Evolutionary conservation across 2,797 vertebrate species (phyloP).

Genomic region (Calcarius lapponicus): DNA sequence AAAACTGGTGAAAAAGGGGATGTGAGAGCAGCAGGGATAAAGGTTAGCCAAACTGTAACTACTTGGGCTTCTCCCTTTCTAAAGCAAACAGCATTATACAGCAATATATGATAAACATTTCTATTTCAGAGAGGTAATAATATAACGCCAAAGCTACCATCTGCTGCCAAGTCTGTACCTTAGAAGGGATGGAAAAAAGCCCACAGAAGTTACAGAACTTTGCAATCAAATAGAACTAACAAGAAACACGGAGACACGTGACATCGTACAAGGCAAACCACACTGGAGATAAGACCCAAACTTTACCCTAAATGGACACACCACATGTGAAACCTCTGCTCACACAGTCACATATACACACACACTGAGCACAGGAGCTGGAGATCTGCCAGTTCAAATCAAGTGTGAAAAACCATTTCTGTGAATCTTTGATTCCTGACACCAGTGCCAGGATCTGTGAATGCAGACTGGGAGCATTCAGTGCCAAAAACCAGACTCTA

Average conservation of each 20-base stretch:
- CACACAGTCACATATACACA: background rate
- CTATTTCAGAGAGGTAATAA: background rate
- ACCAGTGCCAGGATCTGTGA: background rate
- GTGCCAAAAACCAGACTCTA: background rate
- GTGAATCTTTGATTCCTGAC: background rate
- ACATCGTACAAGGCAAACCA: background rate
- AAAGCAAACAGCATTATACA: background rate
- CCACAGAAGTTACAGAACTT: conserved; percentile 13
- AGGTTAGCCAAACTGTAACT: background rate
- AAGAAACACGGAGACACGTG: background rate
- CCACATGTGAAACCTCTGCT: background rate
- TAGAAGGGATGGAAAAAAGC: conserved; percentile 66
- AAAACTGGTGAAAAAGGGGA: background rate
- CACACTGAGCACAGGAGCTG: background rate
- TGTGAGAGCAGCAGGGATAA: background rate
- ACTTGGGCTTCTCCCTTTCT: background rate
- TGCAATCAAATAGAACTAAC: conserved; percentile 38
- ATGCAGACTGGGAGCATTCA: background rate
- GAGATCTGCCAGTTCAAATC: background rate
- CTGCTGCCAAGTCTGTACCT: conserved; percentile 29
- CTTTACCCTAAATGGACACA: conserved; percentile 58
- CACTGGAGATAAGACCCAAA: background rate
- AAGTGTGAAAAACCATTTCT: fast-evolving
- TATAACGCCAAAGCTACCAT: background rate
- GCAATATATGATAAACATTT: background rate